These are phyloP conservation scores for Ricordea florida DNA, from an alignment of 92 coral and sea anemone species.

Conservation along the genomic window DNA sequence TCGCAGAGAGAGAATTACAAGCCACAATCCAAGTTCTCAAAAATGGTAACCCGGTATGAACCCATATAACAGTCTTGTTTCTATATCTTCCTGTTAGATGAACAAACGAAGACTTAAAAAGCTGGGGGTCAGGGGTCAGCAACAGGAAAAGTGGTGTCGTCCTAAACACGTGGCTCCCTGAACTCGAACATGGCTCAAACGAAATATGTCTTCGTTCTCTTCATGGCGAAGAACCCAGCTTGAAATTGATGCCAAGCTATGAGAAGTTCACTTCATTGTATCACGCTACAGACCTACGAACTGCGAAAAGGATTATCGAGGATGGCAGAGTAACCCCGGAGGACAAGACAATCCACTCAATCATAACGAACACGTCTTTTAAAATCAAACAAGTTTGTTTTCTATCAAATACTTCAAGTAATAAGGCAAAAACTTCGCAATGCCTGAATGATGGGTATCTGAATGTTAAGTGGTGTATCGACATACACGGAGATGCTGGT, in stretches of 20 bases:
- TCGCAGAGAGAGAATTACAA: no score
- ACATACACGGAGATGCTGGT: not conserved
- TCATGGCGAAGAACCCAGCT: not conserved
- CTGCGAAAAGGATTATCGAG: slow-evolving; percentile 19
- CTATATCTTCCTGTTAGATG: no score
- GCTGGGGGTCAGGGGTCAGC: not conserved
- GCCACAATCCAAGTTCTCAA: no score
- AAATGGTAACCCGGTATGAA: no score
- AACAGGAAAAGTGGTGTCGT: not conserved
- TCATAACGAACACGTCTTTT: not conserved
- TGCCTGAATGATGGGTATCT: not conserved
- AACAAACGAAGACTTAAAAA: not conserved
- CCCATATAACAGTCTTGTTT: no score
- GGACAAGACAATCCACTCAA: not conserved
- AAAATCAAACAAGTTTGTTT: slow-evolving; percentile 2
- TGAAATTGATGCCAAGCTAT: not conserved
- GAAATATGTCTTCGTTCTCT: not conserved
- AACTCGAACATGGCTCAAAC: not conserved
- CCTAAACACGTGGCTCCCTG: not conserved
- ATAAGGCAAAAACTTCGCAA: not conserved
- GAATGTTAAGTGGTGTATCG: not conserved
- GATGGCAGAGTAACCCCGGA: not conserved
- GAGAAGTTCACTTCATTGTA: not conserved
- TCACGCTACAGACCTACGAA: slow-evolving; percentile 6
- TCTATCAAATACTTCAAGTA: not conserved